These are phyloP conservation scores for Ranitomeya variabilis DNA, from an alignment of 2,113 vertebrate genomes.

Conservation along the genomic window DNA sequence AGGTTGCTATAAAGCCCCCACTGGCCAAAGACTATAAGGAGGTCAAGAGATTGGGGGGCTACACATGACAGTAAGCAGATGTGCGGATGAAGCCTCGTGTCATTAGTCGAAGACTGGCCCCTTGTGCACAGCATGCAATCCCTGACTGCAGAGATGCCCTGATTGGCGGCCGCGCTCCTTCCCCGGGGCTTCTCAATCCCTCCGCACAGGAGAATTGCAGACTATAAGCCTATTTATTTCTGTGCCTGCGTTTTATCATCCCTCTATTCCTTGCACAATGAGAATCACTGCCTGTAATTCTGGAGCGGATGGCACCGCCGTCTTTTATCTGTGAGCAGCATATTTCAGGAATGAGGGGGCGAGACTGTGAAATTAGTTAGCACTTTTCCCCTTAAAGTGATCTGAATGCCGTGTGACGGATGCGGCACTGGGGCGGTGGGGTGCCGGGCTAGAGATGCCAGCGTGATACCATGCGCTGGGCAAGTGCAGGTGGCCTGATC, in stretches of 20 bases:
- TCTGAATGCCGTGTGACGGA: neutral
- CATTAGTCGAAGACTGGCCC: neutral
- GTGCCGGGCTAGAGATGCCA: neutral
- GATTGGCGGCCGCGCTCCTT: neutral
- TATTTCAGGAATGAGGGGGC: slow-evolving; percentile 11
- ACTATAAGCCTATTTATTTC: slow-evolving; percentile 24
- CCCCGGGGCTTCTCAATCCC: slow-evolving; percentile 1
- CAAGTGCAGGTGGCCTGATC: no score
- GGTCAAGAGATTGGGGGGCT: neutral
- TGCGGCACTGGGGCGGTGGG: neutral
- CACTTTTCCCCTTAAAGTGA: neutral
- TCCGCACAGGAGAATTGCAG: neutral
- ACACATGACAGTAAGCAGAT: neutral
- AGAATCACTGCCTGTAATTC: slow-evolving; percentile 20
- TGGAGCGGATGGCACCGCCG: slow-evolving; percentile 3
- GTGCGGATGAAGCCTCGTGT: neutral
- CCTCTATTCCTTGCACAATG: slow-evolving; percentile 14
- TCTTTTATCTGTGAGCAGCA: slow-evolving; percentile 13
- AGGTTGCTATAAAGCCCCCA: no score
- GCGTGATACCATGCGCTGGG: slow-evolving; percentile 25
- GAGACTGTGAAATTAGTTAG: slow-evolving; percentile 30
- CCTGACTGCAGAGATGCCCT: neutral
- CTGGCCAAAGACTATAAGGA: neutral
- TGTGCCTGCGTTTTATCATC: slow-evolving; percentile 11
- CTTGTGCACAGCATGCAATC: neutral